Evolutionary conservation across 2,888 invertebrate species (phyloP).

Genomic region (Plutella xylostella): DNA sequence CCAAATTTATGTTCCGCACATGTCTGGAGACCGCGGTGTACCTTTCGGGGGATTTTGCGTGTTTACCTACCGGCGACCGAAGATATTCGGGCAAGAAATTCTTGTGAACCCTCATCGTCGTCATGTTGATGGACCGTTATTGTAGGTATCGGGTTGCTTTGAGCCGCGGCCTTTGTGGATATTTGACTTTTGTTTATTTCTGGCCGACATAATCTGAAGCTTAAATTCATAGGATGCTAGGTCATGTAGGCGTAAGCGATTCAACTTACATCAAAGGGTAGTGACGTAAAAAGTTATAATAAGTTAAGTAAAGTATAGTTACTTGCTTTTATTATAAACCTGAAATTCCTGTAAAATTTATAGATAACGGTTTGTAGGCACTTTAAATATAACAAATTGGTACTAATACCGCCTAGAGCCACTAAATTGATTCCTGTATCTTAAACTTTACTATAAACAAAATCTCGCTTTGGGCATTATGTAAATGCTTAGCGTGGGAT

Average conservation of each 20-base stretch:
- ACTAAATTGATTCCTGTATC: conserved; percentile 8
- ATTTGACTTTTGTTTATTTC: too few relatives aligned
- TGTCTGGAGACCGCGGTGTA: conserved; percentile 68
- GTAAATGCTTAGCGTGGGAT: conserved; percentile 45
- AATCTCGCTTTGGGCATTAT: conserved; percentile 61
- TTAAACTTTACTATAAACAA: conserved; percentile 46
- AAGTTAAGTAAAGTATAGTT: too few relatives aligned
- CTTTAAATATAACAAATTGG: too few relatives aligned
- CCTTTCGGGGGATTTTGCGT: conserved; percentile 69
- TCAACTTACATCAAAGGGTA: too few relatives aligned
- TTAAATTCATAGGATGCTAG: too few relatives aligned
- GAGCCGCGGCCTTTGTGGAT: too few relatives aligned
- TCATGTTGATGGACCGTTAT: conserved; percentile 31
- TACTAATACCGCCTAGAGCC: conserved; percentile 27
- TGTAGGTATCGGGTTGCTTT: conserved; percentile 1
- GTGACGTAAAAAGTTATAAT: too few relatives aligned
- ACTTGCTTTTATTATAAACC: too few relatives aligned
- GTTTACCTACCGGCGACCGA: conserved; percentile 59
- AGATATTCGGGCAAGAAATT: conserved; percentile 63
- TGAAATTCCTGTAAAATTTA: too few relatives aligned
- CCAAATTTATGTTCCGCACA: conserved; percentile 71
- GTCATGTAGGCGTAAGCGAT: too few relatives aligned
- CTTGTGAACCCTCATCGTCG: conserved; percentile 58
- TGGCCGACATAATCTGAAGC: too few relatives aligned
- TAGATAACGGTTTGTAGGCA: too few relatives aligned